Base-by-base conservation (phyloP, 1,140 invertebrate genomes). In the Magallana angulata region DNA sequence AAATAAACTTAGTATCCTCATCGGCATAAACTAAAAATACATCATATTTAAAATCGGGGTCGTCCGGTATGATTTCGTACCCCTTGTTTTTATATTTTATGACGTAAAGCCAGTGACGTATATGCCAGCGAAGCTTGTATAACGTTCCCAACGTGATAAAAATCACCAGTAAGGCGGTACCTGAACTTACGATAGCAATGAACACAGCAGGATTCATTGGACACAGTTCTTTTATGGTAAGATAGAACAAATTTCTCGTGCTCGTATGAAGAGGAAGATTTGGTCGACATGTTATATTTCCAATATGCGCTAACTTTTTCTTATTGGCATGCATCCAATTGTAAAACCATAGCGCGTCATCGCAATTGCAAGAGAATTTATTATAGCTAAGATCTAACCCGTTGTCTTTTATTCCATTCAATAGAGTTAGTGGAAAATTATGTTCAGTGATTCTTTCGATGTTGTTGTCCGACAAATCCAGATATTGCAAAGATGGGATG, bases 321-420 rank as follows among this genome's bases (percentile, higher is more conserved):
- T 84, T 64, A 24, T 60, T 62, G 18, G 57, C 14, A 12, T 48
- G 58, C 58, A 90, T 64, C 89, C 89, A 90, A n/a, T 80, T 59
- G 16, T 64, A 57, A 58, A 90, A 88, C 89, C 89, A 90, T 14
- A 60, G 59, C 3, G 85, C 57, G 36, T 88, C 87, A 85, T 85
- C 81, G 62, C 89, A 90, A 16, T 82, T 85, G 59, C 89, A 90
- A 12, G 87, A 86, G 68, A 90, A 87, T n/a, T 85, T 85, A 57
- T 90, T 90, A 18, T 87, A 57, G 7, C 83, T 84, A 18, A 90
- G 16, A 30, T 87, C 80, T 8, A 90, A 24, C 1, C 48, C 12
- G 24, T 58, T 85, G 1, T 87, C 12, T 1, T 11, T 64, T 7
- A 76, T 11, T 76, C 68, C 68, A 76, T 71, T 36, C 14, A 85